These are phyloP conservation scores for Bombus confusus DNA, from an alignment of 1,140 invertebrate genomes.

Conservation along the genomic window DNA sequence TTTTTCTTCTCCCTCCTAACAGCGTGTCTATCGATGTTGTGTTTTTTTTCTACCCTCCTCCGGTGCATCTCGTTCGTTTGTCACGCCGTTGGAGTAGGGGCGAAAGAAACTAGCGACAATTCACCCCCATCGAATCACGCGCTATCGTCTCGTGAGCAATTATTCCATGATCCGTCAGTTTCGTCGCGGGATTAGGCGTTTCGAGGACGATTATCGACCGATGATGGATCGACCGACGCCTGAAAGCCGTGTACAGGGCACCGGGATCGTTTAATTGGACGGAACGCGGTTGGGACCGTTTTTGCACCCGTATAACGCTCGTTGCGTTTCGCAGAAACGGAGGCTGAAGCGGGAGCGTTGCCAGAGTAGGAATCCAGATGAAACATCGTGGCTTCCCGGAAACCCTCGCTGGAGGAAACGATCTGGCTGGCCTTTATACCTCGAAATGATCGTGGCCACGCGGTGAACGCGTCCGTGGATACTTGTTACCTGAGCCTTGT, in stretches of 20 bases:
- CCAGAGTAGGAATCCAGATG: constrained; percentile 17
- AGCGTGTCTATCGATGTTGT: constrained; percentile 10
- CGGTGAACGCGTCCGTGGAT: neutral
- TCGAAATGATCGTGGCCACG: constrained; percentile 36
- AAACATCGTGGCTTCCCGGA: constrained; percentile 39
- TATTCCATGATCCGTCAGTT: constrained; percentile 78
- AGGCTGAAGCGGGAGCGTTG: neutral
- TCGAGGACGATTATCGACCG: constrained; percentile 66
- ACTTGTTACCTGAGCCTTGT: neutral
- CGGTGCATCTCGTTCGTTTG: constrained; percentile 36
- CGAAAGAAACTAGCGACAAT: constrained; percentile 22
- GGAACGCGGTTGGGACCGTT: constrained; percentile 29
- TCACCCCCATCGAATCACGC: constrained; percentile 24
- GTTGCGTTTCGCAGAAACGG: constrained; percentile 37
- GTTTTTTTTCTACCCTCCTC: neutral
- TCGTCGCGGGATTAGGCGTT: constrained; percentile 59
- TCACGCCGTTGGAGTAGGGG: constrained; percentile 3
- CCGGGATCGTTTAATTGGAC: constrained; percentile 51
- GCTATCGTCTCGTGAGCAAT: constrained; percentile 66
- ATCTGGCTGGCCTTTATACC: constrained; percentile 46
- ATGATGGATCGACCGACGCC: constrained; percentile 64
- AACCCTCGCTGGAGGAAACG: neutral
- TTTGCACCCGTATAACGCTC: constrained; percentile 32
- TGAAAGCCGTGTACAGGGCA: neutral
- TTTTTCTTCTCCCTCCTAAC: constrained; percentile 28